These are phyloP conservation scores for Gibbula magus DNA, from an alignment of 2,888 invertebrate genomes.

Conservation along the genomic window DNA sequence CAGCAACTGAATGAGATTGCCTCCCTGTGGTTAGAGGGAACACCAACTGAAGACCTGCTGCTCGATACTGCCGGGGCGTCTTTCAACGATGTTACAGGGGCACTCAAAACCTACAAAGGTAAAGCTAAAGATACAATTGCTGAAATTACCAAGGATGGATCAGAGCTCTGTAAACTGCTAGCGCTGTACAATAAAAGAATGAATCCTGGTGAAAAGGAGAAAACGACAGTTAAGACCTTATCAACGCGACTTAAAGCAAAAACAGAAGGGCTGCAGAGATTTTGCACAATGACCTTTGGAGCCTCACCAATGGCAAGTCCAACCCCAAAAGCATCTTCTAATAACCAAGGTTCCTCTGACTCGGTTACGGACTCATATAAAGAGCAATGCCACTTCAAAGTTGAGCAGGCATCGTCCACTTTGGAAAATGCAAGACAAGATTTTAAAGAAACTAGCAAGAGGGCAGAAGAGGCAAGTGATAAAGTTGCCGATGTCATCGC, in stretches of 20 bases:
- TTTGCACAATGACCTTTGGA: neutral
- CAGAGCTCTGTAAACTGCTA: neutral
- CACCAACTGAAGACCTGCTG: neutral
- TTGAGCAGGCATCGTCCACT: neutral
- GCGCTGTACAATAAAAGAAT: neutral
- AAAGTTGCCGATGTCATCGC: constrained; percentile 83
- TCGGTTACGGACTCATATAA: neutral
- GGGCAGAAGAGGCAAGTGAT: constrained; percentile 75
- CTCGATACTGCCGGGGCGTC: neutral
- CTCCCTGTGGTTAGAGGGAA: neutral
- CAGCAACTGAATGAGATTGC: neutral
- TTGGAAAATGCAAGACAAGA: neutral
- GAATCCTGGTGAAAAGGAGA: neutral
- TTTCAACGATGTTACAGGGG: neutral
- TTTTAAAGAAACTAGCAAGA: neutral
- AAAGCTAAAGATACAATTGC: neutral
- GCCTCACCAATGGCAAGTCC: neutral
- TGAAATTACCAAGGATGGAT: neutral
- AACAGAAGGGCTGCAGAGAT: neutral
- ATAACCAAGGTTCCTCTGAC: neutral
- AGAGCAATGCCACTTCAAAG: neutral
- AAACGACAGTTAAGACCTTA: neutral
- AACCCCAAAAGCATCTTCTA: neutral
- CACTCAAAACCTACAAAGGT: neutral
- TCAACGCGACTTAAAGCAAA: neutral